These are phyloP conservation scores for Incurvaria masculella DNA, from an alignment of 2,888 invertebrate genomes.

Conservation along the genomic window DNA sequence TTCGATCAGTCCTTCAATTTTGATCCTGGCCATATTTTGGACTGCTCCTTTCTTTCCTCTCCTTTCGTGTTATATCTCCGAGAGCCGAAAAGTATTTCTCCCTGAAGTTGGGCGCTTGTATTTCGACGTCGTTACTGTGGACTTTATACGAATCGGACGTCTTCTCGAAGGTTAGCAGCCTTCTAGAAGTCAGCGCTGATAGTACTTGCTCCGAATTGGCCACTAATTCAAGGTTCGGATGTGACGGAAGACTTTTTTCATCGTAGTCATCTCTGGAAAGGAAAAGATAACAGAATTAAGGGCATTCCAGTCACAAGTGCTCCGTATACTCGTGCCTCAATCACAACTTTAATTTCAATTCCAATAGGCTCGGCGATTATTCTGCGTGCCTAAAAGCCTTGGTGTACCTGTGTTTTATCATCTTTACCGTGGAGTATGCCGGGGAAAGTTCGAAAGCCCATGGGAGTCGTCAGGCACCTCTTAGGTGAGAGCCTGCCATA, in stretches of 20 bases:
- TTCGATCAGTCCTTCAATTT: too few species aligned
- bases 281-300: too few species aligned
- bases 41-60: conserved; percentile 39
- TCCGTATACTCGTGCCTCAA: too few species aligned
- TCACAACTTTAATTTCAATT: too few species aligned
- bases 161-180: conserved; percentile 87
- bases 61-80: conserved; percentile 63
- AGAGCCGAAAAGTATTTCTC: conserved; percentile 66
- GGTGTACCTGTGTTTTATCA: too few species aligned
- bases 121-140: neutral
- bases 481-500: too few species aligned
- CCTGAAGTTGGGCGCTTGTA: conserved; percentile 33
- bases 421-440: too few species aligned
- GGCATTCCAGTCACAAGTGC: too few species aligned
- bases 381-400: too few species aligned
- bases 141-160: conserved; percentile 6
- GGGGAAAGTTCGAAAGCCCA: too few species aligned
- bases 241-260: conserved; percentile 70
- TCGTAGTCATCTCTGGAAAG: conserved; percentile 66
- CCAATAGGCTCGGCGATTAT: too few species aligned
- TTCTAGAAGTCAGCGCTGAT: conserved; percentile 73
- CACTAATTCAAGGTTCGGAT: conserved; percentile 73
- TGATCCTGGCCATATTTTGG: conserved; percentile 29
- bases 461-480: too few species aligned
- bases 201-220: conserved; percentile 89